These are phyloP conservation scores for Sphyrna mokarran DNA, from an alignment of 2,113 vertebrate species.

Conservation along the genomic window DNA sequence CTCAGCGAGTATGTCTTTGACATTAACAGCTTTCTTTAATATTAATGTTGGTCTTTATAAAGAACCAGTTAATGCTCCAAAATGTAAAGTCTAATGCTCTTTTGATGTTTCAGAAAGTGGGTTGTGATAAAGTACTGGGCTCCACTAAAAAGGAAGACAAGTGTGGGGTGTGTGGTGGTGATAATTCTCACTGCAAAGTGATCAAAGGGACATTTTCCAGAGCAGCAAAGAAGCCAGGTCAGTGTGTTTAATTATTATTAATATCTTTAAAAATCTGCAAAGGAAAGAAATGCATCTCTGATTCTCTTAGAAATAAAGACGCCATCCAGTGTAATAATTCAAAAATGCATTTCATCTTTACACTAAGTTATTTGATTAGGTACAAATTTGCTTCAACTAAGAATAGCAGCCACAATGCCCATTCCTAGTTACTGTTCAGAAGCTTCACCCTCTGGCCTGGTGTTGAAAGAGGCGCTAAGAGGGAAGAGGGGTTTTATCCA, in stretches of 20 bases:
- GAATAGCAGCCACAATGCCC: not conserved
- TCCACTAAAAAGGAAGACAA: constrained; percentile 90
- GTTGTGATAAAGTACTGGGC: constrained; percentile 87
- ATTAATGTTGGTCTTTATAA: not conserved
- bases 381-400: not conserved
- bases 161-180: constrained; percentile 87
- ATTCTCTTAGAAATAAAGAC: not conserved
- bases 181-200: constrained; percentile 87
- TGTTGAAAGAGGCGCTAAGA: not conserved
- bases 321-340: not conserved
- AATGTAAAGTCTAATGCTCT: not conserved
- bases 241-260: constrained; percentile 40
- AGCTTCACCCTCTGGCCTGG: not conserved
- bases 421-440: not conserved
- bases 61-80: not conserved
- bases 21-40: not conserved
- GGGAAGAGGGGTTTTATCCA: not conserved
- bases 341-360: not conserved
- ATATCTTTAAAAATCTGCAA: not conserved
- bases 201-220: constrained; percentile 82
- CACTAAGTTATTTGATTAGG: not conserved
- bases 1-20: not conserved
- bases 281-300: not conserved
- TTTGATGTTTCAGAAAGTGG: constrained; percentile 75
- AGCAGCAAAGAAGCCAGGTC: constrained; percentile 78